A percentile compares a stretch with the other conserved stretches of the same genome.
phyloP scores from a whole-genome alignment of 1,140 invertebrate species.

The Drosophila watanabei region DNA sequence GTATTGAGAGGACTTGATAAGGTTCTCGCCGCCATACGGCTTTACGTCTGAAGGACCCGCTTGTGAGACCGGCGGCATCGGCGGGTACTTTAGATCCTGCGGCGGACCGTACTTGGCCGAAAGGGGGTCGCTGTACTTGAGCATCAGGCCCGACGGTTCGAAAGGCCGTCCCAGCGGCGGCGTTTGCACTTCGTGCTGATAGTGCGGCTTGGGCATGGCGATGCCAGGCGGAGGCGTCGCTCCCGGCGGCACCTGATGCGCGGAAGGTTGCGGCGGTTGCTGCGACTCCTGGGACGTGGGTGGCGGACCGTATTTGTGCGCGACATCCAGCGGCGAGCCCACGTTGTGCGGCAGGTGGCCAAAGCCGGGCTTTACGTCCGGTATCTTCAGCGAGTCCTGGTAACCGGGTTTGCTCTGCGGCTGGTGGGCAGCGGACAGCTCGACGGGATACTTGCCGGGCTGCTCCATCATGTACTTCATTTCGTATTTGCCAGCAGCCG shows the following conservation, averaged over 20 bases:
- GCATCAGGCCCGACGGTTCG: conserved; percentile 78
- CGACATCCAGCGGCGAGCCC: conserved; percentile 39
- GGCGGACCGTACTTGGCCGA: conserved; percentile 72
- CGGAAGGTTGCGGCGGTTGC: conserved; percentile 45
- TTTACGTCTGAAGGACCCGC: conserved; percentile 52
- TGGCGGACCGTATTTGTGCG: conserved; percentile 60
- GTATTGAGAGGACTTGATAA: conserved; percentile 83
- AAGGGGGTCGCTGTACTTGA: conserved; percentile 84
- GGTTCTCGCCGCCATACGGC: conserved; percentile 77
- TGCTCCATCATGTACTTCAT: conserved; percentile 84
- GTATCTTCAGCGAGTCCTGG: conserved; percentile 76
- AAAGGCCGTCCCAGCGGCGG: conserved; percentile 78
- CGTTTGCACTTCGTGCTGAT: conserved; percentile 81
- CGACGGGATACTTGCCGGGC: conserved; percentile 73
- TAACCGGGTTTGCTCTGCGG: conserved; percentile 60
- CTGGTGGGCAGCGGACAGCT: conserved; percentile 49
- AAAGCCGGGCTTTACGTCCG: conserved; percentile 78
- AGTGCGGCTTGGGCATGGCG: conserved; percentile 83
- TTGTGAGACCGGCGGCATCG: conserved; percentile 69
- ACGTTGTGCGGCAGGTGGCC: conserved; percentile 68
- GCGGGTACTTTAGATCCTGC: conserved; percentile 85
- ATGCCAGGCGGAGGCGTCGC: conserved; percentile 74
- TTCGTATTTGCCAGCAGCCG: conserved; percentile 78
- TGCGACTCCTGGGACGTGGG: conserved; percentile 39
- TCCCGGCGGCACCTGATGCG: conserved; percentile 71